These are phyloP conservation scores for Heptranchias perlo DNA, from an alignment of 2,113 vertebrate genomes.

Conservation along the genomic window DNA sequence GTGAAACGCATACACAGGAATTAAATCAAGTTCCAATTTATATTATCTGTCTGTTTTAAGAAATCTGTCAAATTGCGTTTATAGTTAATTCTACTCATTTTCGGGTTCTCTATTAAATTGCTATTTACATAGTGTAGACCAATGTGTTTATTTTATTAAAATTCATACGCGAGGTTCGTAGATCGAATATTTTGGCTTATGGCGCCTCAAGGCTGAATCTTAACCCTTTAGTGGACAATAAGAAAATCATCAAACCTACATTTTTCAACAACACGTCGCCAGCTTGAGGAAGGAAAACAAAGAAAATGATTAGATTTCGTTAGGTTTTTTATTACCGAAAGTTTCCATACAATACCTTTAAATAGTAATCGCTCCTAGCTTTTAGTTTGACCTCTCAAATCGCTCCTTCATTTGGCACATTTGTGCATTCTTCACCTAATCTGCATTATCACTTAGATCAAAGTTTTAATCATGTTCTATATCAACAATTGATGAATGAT, in stretches of 20 bases:
- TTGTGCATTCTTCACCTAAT: not conserved
- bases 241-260: not conserved
- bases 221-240: not conserved
- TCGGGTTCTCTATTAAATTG: too few species aligned
- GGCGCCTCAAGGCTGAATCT: not conserved
- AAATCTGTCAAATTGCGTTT: not conserved
- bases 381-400: not conserved
- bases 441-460: not conserved
- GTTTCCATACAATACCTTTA: not conserved
- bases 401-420: not conserved
- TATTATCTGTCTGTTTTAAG: not conserved
- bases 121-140: not conserved
- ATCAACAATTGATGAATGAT: not conserved
- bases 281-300: not conserved
- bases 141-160: constrained; percentile 12
- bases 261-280: not conserved
- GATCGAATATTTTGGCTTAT: not conserved
- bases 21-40: not conserved
- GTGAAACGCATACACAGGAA: not conserved
- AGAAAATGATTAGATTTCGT: not conserved
- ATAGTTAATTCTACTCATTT: not conserved
- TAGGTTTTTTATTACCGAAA: not conserved
- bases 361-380: too few species aligned
- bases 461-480: not conserved
- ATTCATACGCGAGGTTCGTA: not conserved